phyloP scores from a whole-genome alignment of 2,888 invertebrate genomes.

The Papilio protenor region DNA sequence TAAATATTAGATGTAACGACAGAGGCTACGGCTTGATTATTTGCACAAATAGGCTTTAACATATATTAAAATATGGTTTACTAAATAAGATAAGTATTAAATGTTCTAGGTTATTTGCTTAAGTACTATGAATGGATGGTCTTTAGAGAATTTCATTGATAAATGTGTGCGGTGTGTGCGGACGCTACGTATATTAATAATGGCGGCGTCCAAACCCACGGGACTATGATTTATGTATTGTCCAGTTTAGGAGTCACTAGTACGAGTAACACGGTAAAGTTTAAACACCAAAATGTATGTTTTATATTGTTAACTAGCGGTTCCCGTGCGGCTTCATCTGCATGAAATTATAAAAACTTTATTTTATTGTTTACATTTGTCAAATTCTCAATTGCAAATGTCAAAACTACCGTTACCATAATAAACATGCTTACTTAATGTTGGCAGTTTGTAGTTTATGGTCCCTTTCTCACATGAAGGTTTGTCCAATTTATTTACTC shows the following conservation, averaged over 20 bases:
- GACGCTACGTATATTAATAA: conserved; percentile 27
- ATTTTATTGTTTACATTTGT: too few relatives aligned
- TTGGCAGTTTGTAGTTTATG: too few relatives aligned
- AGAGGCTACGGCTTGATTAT: not conserved
- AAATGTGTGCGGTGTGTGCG: conserved; percentile 12
- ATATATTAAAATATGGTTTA: not conserved
- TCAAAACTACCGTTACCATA: too few relatives aligned
- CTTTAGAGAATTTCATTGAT: conserved; percentile 34
- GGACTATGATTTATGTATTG: conserved; percentile 26
- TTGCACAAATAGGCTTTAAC: not conserved
- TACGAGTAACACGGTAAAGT: not conserved
- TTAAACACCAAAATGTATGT: not conserved
- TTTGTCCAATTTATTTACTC: too few relatives aligned
- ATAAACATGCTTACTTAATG: too few relatives aligned
- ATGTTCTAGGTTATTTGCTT: conserved; percentile 7
- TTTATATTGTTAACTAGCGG: too few relatives aligned
- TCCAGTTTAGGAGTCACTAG: not conserved
- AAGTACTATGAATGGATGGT: conserved; percentile 17
- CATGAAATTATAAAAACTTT: too few relatives aligned
- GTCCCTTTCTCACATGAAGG: too few relatives aligned
- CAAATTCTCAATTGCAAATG: too few relatives aligned
- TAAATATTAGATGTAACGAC: too few relatives aligned
- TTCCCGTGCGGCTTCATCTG: too few relatives aligned
- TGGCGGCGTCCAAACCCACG: not conserved
- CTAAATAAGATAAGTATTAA: not conserved